A percentile compares a stretch with the other conserved stretches of the same genome.
These are phyloP conservation scores for Drosophila ironensis DNA, from an alignment of 1,140 invertebrate species.

Conservation along the genomic window DNA sequence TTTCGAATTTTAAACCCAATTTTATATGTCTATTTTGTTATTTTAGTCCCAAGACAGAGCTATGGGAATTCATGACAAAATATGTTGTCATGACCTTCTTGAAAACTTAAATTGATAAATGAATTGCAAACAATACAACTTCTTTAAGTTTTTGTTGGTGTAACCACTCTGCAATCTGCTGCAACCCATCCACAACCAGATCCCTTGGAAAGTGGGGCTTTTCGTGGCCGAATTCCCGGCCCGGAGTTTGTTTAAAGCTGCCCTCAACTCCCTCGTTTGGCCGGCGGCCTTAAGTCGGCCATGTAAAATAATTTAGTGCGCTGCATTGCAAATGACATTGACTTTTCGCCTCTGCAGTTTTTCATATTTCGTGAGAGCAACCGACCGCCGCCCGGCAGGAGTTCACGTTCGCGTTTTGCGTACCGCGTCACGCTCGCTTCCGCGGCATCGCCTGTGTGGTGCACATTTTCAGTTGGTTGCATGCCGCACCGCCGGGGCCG, in stretches of 20 bases:
- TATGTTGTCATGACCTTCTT: no score
- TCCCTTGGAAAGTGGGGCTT: constrained; percentile 9
- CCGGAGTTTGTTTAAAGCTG: constrained; percentile 9
- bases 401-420: constrained; percentile 20
- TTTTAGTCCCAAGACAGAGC: no score
- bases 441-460: constrained; percentile 66
- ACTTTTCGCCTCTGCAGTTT: constrained; percentile 56
- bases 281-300: constrained; percentile 18
- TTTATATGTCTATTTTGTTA: no score
- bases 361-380: constrained; percentile 40
- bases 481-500: constrained; percentile 35
- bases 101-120: neutral
- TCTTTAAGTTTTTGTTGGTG: neutral
- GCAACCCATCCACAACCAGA: neutral
- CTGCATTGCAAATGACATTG: constrained; percentile 67
- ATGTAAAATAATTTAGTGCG: constrained; percentile 63
- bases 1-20: no score
- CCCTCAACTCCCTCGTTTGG: neutral
- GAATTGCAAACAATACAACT: neutral
- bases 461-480: constrained; percentile 66
- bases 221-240: neutral
- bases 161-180: constrained; percentile 5
- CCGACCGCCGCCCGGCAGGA: neutral
- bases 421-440: constrained; percentile 67
- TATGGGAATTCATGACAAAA: no score